Evolutionary conservation across 2,888 invertebrate species (phyloP).

Genomic region (Parnassius apollo): DNA sequence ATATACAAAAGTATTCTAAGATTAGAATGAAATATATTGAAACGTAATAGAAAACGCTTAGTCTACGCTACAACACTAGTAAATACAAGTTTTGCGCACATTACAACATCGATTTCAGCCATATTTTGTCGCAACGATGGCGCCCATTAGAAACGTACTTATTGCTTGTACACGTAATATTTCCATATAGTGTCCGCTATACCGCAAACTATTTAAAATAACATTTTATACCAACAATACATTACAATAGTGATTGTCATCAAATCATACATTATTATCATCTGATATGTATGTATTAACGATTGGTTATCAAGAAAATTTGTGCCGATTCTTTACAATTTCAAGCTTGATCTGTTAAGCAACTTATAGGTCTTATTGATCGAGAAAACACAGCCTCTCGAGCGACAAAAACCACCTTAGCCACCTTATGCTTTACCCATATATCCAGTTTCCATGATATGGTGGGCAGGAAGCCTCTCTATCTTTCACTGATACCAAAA

Average conservation of each 20-base stretch:
- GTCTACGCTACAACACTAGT: slow-evolving; percentile 49
- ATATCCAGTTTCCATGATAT: too few relatives aligned
- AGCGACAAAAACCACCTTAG: too few relatives aligned
- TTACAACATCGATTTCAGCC: slow-evolving; percentile 73
- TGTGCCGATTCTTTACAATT: slow-evolving; percentile 8
- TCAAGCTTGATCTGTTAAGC: background rate
- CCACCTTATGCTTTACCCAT: too few relatives aligned
- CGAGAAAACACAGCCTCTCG: too few relatives aligned
- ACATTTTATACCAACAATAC: slow-evolving; percentile 43
- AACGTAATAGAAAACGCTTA: background rate
- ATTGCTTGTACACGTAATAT: slow-evolving; percentile 81
- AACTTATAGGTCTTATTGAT: too few relatives aligned
- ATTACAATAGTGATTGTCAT: slow-evolving; percentile 48
- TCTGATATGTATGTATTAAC: slow-evolving; percentile 55
- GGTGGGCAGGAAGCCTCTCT: too few relatives aligned
- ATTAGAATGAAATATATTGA: too few relatives aligned
- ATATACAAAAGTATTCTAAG: too few relatives aligned
- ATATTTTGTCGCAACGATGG: slow-evolving; percentile 55
- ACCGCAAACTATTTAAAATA: slow-evolving; percentile 73
- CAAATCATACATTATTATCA: slow-evolving; percentile 59
- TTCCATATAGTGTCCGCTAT: slow-evolving; percentile 58
- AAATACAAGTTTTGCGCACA: slow-evolving; percentile 66
- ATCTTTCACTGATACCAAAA: too few relatives aligned
- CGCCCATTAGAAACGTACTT: slow-evolving; percentile 72
- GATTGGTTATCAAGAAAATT: slow-evolving; percentile 34